A percentile compares a stretch with the other conserved stretches of the same genome.
phyloP scores from a whole-genome alignment of 92 coral and sea anemone genomes.

The Palythoa grandis region DNA sequence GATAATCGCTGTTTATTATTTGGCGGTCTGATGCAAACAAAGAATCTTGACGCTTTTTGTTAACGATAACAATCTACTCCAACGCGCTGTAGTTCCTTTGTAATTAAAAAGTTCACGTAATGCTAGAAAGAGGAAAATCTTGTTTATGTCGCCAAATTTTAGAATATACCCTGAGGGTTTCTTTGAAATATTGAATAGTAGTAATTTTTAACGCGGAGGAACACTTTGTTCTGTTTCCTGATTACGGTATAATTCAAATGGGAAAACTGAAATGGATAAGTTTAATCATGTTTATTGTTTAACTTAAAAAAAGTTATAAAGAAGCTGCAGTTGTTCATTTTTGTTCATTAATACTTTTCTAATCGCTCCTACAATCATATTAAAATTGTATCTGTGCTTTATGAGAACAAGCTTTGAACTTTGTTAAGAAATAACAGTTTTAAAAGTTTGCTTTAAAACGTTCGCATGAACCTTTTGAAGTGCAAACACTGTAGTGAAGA shows the following conservation, averaged over 20 bases:
- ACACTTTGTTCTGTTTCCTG: not conserved
- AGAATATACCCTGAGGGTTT: not conserved
- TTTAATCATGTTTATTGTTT: conserved; percentile 7
- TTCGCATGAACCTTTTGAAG: too few species aligned
- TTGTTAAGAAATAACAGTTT: too few species aligned
- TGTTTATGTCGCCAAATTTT: not conserved
- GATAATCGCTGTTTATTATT: conserved; percentile 67
- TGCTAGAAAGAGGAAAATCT: conserved; percentile 17
- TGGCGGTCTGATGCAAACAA: conserved; percentile 65
- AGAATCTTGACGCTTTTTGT: conserved; percentile 48
- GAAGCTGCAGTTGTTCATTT: not conserved
- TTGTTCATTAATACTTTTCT: too few species aligned
- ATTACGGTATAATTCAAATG: not conserved
- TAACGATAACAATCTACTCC: conserved; percentile 46
- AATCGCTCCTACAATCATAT: too few species aligned
- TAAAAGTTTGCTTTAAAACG: too few species aligned
- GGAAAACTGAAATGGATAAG: not conserved
- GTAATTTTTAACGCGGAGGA: not conserved
- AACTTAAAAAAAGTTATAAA: not conserved
- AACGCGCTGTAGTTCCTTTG: conserved; percentile 27
- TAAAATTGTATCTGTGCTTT: too few species aligned
- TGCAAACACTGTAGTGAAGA: too few species aligned
- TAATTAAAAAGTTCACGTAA: not conserved
- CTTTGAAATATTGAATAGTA: not conserved
- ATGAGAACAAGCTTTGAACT: too few species aligned